Conservation (phyloP, 2,113 vertebrate species). For the Ia io region DNA sequence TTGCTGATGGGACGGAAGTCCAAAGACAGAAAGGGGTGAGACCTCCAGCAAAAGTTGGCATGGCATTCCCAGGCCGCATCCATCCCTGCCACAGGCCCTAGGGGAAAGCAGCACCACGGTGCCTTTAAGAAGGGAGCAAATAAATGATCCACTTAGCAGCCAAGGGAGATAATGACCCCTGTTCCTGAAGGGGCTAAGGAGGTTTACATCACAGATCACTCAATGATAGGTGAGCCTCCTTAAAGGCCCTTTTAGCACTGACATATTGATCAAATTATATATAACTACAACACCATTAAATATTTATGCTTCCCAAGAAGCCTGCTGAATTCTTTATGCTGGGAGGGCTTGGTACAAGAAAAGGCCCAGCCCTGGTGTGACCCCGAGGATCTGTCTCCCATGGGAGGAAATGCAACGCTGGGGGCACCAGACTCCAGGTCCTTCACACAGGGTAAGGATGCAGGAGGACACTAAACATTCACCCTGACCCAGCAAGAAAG, state of each 20-base stretch:
- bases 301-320: constrained; percentile 72
- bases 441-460: background rate
- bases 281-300: constrained; percentile 76
- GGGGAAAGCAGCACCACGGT: fast-evolving
- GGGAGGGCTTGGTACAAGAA: background rate
- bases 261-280: constrained; percentile 67
- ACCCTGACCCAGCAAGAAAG: no score
- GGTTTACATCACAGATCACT: background rate
- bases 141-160: constrained; percentile 18
- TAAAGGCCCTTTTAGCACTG: constrained; percentile 66
- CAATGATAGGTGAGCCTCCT: constrained; percentile 51
- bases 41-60: background rate
- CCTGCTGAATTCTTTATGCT: constrained; percentile 39
- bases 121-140: background rate
- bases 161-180: background rate
- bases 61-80: background rate
- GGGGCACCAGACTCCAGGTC: background rate
- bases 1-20: background rate
- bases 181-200: background rate
- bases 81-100: background rate
- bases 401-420: background rate
- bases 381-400: constrained; percentile 10
- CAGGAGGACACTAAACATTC: background rate
- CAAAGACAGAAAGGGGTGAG: background rate
- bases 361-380: background rate